A percentile compares a stretch with the other conserved stretches of the same genome.
Evolutionary conservation across 2,888 invertebrate species (phyloP).

Genomic region (Gerosis bhagava): DNA sequence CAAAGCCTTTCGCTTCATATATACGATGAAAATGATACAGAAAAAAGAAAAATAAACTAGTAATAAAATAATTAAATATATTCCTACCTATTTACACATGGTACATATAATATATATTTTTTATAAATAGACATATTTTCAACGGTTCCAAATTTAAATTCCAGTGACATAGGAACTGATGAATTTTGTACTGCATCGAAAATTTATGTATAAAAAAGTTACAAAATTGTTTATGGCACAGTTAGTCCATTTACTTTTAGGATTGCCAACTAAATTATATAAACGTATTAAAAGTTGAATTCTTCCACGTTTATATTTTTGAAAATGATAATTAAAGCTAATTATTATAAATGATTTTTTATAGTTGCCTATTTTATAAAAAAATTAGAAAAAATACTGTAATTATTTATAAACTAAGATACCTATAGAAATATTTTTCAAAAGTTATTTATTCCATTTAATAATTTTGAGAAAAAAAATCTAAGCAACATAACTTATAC

Average conservation of each 20-base stretch:
- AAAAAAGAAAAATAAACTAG: slow-evolving; percentile 30
- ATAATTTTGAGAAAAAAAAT: no score
- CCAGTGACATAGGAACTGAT: slow-evolving; percentile 47
- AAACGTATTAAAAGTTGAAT: no score
- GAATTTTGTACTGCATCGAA: slow-evolving; percentile 36
- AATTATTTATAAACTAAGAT: no score
- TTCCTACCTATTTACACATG: slow-evolving; percentile 56
- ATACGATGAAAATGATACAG: not conserved
- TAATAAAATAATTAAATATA: slow-evolving; percentile 41
- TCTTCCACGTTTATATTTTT: no score
- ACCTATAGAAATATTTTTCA: no score
- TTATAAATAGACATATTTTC: slow-evolving; percentile 36
- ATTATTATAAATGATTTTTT: no score
- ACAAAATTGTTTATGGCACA: slow-evolving; percentile 57
- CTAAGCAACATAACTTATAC: no score
- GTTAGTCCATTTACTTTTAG: slow-evolving; percentile 20
- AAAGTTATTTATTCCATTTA: no score
- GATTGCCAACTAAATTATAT: no score
- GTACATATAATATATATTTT: slow-evolving; percentile 24
- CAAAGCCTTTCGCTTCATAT: slow-evolving; percentile 1
- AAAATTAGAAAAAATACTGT: no score
- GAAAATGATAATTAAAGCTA: no score
- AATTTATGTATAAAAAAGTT: not conserved
- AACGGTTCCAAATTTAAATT: slow-evolving; percentile 26
- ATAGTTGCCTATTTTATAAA: no score